Percentiles rank a stretch among this genome's conserved stretches.
phyloP scores from a whole-genome alignment of 1,140 invertebrate species.

The Radopholus similis region DNA sequence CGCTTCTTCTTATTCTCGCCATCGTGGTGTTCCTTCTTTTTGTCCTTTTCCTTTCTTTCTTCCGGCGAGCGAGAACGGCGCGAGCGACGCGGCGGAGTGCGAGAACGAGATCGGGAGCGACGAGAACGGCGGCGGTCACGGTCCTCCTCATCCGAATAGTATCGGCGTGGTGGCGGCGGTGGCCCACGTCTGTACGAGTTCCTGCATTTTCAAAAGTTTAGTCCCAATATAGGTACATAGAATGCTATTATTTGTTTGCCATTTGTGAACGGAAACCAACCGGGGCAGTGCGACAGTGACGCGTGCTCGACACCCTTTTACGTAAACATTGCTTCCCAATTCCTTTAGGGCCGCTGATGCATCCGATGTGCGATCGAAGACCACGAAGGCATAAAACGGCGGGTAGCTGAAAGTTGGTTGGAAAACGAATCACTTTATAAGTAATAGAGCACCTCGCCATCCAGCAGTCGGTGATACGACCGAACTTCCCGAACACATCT shows the following conservation, averaged over 20 bases:
- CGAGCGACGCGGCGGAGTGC: background rate
- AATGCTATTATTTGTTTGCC: background rate
- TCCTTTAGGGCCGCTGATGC: slow-evolving; percentile 6
- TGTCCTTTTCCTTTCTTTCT: background rate
- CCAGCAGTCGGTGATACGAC: slow-evolving; percentile 32
- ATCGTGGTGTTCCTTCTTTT: background rate
- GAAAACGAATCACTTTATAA: background rate
- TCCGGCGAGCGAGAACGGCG: slow-evolving; percentile 10
- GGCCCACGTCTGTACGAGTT: slow-evolving; percentile 8
- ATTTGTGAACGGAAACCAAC: background rate
- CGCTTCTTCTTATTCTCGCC: background rate
- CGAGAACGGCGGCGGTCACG: background rate
- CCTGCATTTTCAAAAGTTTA: too few relatives aligned
- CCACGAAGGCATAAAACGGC: slow-evolving; percentile 33
- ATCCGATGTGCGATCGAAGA: slow-evolving; percentile 15
- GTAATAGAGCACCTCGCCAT: slow-evolving; percentile 13
- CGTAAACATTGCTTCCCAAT: slow-evolving; percentile 17
- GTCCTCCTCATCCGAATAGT: slow-evolving; percentile 15
- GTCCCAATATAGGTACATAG: too few relatives aligned
- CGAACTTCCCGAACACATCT: slow-evolving; percentile 30
- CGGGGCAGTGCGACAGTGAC: slow-evolving; percentile 31
- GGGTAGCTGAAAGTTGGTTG: slow-evolving; percentile 17
- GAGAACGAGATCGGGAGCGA: slow-evolving; percentile 18
- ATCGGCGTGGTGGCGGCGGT: slow-evolving; percentile 12
- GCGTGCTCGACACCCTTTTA: slow-evolving; percentile 22